Percentiles rank a stretch among this genome's conserved stretches.
phyloP scores from a whole-genome alignment of 2,888 invertebrate genomes.

The Spodoptera littoralis region DNA sequence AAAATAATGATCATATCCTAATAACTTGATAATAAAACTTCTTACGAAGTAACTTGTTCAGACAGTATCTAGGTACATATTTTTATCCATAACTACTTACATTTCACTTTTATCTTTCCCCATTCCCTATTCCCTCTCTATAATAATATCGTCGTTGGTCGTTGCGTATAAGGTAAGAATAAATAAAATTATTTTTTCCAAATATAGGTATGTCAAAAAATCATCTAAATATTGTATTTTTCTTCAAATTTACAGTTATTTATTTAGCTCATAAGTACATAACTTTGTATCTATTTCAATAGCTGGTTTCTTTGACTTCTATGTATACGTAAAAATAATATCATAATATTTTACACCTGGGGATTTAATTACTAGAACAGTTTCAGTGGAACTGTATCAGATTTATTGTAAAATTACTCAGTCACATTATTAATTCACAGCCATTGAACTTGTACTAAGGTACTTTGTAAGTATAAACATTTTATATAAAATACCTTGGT shows the following conservation, averaged over 20 bases:
- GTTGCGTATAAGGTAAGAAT: conserved; percentile 59
- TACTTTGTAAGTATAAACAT: no score
- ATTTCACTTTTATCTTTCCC: conserved; percentile 19
- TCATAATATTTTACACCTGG: no score
- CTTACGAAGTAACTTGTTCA: neutral
- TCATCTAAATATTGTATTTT: no score
- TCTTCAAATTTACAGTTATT: neutral
- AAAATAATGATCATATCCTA: no score
- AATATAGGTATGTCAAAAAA: neutral
- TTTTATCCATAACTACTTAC: conserved; percentile 20
- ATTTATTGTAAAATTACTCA: no score
- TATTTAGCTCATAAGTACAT: neutral
- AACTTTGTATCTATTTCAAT: conserved; percentile 7
- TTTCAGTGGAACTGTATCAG: no score
- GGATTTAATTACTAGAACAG: no score
- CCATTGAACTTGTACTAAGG: no score
- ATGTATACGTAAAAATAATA: no score
- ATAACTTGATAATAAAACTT: no score
- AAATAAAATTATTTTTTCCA: conserved; percentile 14
- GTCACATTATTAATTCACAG: no score
- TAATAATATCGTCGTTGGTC: conserved; percentile 48
- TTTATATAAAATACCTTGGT: no score
- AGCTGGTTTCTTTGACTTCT: conserved; percentile 24
- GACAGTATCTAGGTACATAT: conserved; percentile 4
- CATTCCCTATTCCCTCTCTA: conserved; percentile 45